Percentiles rank a stretch among this genome's conserved stretches.
Conservation (phyloP, 2,113 vertebrate species). For the Romanogobio albipinnatus region DNA sequence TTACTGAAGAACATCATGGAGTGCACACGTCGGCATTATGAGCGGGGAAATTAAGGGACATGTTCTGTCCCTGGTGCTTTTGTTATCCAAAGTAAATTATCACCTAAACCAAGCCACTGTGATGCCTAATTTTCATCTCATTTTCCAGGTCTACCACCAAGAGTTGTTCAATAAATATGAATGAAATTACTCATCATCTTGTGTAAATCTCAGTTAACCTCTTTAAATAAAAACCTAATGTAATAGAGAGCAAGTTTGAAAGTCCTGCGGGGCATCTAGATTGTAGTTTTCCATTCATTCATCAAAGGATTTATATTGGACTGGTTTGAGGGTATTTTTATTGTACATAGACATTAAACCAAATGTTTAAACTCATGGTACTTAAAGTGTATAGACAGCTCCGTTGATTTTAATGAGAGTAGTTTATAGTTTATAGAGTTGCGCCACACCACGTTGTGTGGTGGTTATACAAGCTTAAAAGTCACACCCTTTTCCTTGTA, state of each 20-base stretch:
- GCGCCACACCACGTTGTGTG: too few relatives aligned
- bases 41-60: constrained; percentile 43
- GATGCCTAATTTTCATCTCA: constrained; percentile 22
- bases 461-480: neutral
- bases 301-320: constrained; percentile 7
- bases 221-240: constrained; percentile 29
- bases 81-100: constrained; percentile 52
- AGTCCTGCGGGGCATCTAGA: neutral
- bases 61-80: constrained; percentile 41
- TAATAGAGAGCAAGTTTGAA: constrained; percentile 18
- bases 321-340: neutral
- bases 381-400: neutral
- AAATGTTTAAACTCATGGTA: neutral
- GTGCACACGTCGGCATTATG: constrained; percentile 29
- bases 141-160: constrained; percentile 11
- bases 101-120: constrained; percentile 22
- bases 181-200: constrained; percentile 43
- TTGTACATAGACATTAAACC: neutral
- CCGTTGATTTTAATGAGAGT: neutral
- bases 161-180: constrained; percentile 29
- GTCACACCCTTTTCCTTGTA: neutral
- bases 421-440: neutral
- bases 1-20: constrained; percentile 27
- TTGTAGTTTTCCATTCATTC: neutral
- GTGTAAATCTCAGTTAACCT: constrained; percentile 32